A percentile compares a stretch with the other conserved stretches of the same genome.
phyloP scores from a whole-genome alignment of 1,140 invertebrate species.

The Doryteuthis pealeii region DNA sequence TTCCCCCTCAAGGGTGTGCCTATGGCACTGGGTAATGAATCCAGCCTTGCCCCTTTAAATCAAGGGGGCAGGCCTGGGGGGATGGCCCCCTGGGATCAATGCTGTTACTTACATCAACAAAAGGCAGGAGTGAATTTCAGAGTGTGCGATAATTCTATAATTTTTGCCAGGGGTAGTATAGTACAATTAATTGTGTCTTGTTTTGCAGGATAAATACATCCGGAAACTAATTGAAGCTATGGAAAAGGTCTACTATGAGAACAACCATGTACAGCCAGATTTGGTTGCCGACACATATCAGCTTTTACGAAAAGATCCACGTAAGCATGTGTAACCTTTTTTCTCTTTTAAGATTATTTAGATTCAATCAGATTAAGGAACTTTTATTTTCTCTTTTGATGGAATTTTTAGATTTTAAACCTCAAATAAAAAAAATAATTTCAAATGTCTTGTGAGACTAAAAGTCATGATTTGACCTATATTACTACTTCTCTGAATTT shows the following conservation, averaged over 20 bases:
- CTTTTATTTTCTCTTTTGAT: neutral
- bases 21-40: no score
- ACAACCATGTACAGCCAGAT: constrained; percentile 55
- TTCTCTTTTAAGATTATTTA: neutral
- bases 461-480: neutral
- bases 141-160: no score
- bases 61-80: no score
- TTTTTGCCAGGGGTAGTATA: no score
- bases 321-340: constrained; percentile 31
- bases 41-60: no score
- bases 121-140: no score
- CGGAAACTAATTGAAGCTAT: constrained; percentile 58
- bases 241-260: constrained; percentile 59
- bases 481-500: no score
- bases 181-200: neutral
- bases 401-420: neutral
- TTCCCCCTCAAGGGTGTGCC: no score
- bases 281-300: constrained; percentile 62
- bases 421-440: no score
- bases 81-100: no score
- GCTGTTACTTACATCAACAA: no score
- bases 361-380: neutral
- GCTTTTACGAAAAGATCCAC: constrained; percentile 56
- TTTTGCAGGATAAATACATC: constrained; percentile 54
- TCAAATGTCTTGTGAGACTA: neutral